phyloP scores from a whole-genome alignment of 2,888 invertebrate species.

The Dicyrtoma fusca region DNA sequence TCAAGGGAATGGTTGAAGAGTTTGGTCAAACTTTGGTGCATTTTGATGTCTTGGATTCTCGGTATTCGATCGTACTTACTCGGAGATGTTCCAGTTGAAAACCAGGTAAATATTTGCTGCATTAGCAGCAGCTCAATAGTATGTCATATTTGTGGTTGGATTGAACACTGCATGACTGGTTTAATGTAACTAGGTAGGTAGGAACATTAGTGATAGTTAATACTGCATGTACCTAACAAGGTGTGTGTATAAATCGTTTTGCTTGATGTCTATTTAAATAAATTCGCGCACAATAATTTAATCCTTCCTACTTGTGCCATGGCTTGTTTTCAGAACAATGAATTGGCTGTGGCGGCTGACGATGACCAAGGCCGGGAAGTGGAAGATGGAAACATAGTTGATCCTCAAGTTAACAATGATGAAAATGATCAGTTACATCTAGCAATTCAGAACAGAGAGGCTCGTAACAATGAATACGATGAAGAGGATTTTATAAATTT shows the following conservation, averaged over 20 bases:
- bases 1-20: slow-evolving; percentile 92
- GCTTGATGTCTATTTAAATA: too few species aligned
- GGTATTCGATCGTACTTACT: slow-evolving; percentile 88
- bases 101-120: not conserved
- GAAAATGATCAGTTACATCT: slow-evolving; percentile 15
- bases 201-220: too few species aligned
- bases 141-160: too few species aligned
- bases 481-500: slow-evolving; percentile 29
- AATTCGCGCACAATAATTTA: too few species aligned
- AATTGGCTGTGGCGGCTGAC: slow-evolving; percentile 1
- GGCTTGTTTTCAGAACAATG: slow-evolving; percentile 4
- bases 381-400: slow-evolving; percentile 30
- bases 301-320: too few species aligned
- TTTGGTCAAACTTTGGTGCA: slow-evolving; percentile 85
- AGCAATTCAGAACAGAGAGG: slow-evolving; percentile 14
- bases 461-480: slow-evolving; percentile 32
- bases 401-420: slow-evolving; percentile 37
- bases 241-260: too few species aligned
- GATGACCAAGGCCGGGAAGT: not conserved
- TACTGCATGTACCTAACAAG: too few species aligned
- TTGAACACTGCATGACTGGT: too few species aligned
- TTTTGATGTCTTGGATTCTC: slow-evolving; percentile 77
- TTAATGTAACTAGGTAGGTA: too few species aligned
- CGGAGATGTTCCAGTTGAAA: slow-evolving; percentile 66
- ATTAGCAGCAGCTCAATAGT: too few species aligned